These are phyloP conservation scores for Platycnemis pennipes DNA, from an alignment of 2,888 invertebrate species.

Conservation along the genomic window DNA sequence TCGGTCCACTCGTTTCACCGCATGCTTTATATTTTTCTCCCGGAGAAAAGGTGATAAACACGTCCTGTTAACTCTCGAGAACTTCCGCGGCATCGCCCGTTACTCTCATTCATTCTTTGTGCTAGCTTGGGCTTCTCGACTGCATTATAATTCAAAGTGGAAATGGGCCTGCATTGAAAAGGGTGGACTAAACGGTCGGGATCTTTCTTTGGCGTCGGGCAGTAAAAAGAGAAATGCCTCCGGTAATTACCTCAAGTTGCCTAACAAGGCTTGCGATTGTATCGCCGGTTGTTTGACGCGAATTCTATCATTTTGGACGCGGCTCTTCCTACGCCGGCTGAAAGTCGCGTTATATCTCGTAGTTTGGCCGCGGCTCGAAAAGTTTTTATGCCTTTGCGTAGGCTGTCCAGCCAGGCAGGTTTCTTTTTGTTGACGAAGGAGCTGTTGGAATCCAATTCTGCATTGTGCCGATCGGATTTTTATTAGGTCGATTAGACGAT, in stretches of 20 bases:
- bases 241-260: neutral
- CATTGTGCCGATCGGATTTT: slow-evolving; percentile 32
- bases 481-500: neutral
- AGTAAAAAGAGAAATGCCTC: slow-evolving; percentile 12
- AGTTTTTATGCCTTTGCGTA: slow-evolving; percentile 1
- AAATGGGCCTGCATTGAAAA: neutral
- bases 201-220: neutral
- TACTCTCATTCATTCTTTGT: neutral
- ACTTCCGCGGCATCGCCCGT: neutral
- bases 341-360: slow-evolving; percentile 4
- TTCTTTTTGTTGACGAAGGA: neutral
- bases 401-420: neutral
- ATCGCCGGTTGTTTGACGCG: neutral
- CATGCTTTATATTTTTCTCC: neutral
- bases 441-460: neutral
- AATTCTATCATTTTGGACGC: neutral
- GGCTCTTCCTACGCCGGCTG: neutral
- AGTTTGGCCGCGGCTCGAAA: neutral
- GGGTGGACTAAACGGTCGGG: slow-evolving; percentile 1
- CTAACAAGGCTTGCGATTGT: neutral
- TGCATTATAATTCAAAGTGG: slow-evolving; percentile 19
- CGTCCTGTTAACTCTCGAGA: neutral
- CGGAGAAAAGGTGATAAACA: neutral
- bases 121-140: neutral
- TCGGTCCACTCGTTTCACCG: neutral